Base-by-base conservation (phyloP, 1,140 invertebrate species). In the Drosophila persimilis region DNA sequence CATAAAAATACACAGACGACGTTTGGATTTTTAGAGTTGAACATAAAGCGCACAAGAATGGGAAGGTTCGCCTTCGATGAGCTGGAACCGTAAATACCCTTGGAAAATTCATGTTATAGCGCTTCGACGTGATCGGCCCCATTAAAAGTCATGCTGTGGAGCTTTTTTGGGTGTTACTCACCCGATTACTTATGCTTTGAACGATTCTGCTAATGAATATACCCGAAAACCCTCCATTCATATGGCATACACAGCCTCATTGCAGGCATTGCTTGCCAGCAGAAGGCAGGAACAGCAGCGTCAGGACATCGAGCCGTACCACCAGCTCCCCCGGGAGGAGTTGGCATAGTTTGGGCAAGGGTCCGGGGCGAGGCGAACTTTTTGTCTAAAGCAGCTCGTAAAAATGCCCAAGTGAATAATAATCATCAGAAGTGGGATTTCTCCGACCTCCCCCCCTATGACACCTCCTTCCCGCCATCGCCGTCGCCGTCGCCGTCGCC, bases 351-450 rank as follows among this genome's bases (percentile, higher is more conserved):
- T 76, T 29, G 53, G 55, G 58, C 44, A 60, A 63, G 3, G 35
- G 11, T 39, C 3, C 35, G 31, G 60, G 66, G 56, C 77, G 65
- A 75, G 74, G 62, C 74, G 77, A 85, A 84, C 73, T 80, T 85
- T 85, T 89, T 80, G 76, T 84, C 80, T 81, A 89, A 88, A 79
- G 79, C 85, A 89, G 85, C 79, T 89, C 84, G 85, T 89, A 89
- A 89, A 89, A 89, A 89, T 89, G 84, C 84, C 84, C 84, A 89
- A 89, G 84, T 89, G 84, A 89, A 89, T 89, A 89, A 89, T 89
- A 89, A 89, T 90, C 78, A 89, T 86, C 83, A 86, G 83, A 65
- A 88, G 57, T 77, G 77, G 64, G 73, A 60, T 58, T 65, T 59
- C 46, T 55, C 31, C 52, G 11, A 13, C 35, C 35, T 11, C 35